Conservation (phyloP, 2,888 invertebrate genomes). For the Noctua pronuba region DNA sequence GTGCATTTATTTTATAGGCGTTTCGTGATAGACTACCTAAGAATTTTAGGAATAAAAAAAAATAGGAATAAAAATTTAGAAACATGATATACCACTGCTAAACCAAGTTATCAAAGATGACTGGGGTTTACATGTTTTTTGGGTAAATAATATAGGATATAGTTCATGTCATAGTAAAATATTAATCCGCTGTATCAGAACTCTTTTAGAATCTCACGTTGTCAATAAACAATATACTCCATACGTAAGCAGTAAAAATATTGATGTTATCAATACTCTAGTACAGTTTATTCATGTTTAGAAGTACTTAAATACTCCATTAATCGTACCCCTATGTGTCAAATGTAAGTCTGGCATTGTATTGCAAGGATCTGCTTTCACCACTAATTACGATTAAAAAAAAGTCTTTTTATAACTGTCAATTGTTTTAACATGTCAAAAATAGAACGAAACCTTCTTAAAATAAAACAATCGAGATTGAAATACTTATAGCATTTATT, state of each 20-base stretch:
- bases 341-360: neutral
- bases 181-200: neutral
- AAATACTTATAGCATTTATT: constrained; percentile 38
- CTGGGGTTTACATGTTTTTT: neutral
- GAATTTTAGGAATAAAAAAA: constrained; percentile 1
- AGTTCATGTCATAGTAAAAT: neutral
- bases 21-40: constrained; percentile 39
- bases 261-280: no score
- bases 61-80: constrained; percentile 6
- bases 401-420: neutral
- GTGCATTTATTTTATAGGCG: constrained; percentile 25
- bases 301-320: neutral
- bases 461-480: constrained; percentile 6
- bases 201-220: constrained; percentile 5
- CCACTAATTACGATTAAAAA: neutral
- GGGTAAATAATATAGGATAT: neutral
- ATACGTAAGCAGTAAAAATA: neutral
- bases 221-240: neutral
- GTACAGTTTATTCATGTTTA: neutral
- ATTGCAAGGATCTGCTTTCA: neutral
- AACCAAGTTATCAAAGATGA: constrained; percentile 20
- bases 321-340: neutral
- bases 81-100: neutral
- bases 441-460: neutral
- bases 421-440: neutral